Evolutionary conservation across 2,797 vertebrate species (phyloP), one percentile per base, ranked within the genome.

Genomic region (Scarus forsteni): DNA sequence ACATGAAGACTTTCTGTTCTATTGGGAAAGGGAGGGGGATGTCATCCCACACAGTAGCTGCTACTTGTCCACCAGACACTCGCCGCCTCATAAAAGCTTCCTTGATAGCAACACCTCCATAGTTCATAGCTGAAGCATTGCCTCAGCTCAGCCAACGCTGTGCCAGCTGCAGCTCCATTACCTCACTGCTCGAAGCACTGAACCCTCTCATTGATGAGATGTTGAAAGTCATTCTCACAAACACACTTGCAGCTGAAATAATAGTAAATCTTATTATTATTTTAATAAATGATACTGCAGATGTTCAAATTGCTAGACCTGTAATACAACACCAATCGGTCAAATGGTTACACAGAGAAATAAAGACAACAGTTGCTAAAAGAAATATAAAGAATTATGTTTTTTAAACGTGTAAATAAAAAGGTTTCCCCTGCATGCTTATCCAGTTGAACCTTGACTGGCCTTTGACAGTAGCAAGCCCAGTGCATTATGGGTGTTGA

Each of bases 101-200:
- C 57, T 78, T 83, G 79, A 85, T 81, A 80, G 75, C 67, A 77
- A 73, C 85, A 85, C 85, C 85, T 89, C 88, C 65, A 2, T 62
- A 48, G 59, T 66, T 86, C 80, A 89, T 80, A 87, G 88, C 87
- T 92, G 75, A 84, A 80, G 59, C 68, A 8, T 85, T 87, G 73
- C 88, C 79, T 88, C 87, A 88, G 69, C 73, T 73, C 75, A 8
- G 61, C 84, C 77, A 60, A 65, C 62, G 75, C 73, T 11, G 35
- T 55, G 88, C 84, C 88, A 89, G 80, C 83, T 79, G 83, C 75
- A 73, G 69, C 15, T 46, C 9, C 45, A 63, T 92, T 87, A 93
- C 62, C 56, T 93, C 92, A 92, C 58, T 69, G 36, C 54, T 77
- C 48, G 52, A 58, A 69, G 67, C 52, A 43, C 81, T 72, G 84